These are phyloP conservation scores for Daboia siamensis DNA, from an alignment of 2,113 vertebrate species.

Conservation along the genomic window DNA sequence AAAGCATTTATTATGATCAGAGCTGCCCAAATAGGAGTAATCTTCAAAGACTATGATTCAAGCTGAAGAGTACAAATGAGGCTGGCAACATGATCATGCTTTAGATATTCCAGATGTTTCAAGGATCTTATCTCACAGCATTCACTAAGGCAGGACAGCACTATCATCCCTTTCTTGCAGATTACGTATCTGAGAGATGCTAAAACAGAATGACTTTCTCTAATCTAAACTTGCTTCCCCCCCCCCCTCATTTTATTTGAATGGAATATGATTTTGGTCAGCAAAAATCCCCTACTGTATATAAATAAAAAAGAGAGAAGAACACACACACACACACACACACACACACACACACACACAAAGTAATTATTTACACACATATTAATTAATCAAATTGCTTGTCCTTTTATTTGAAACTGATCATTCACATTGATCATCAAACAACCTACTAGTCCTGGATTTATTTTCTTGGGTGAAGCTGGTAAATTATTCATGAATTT, in stretches of 20 bases:
- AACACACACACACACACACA: neutral
- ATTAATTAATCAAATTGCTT: slow-evolving; percentile 15
- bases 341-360: too few relatives aligned
- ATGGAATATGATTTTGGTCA: neutral
- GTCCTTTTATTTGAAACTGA: slow-evolving; percentile 18
- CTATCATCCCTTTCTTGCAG: neutral
- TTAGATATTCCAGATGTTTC: neutral
- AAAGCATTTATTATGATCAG: neutral
- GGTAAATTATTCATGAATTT: slow-evolving; percentile 33
- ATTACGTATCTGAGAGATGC: neutral
- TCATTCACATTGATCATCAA: slow-evolving; percentile 23
- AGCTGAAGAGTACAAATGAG: neutral
- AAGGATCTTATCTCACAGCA: neutral
- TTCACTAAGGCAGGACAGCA: neutral
- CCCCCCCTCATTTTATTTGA: neutral
- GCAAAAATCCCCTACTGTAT: neutral
- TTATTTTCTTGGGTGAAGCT: slow-evolving; percentile 1
- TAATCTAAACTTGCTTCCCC: too few relatives aligned
- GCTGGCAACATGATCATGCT: neutral
- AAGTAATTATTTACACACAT: neutral
- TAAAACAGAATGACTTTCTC: neutral
- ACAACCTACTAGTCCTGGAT: neutral
- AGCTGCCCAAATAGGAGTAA: neutral
- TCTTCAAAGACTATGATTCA: neutral
- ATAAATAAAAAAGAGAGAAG: neutral